Evolutionary conservation across 2,797 vertebrate genomes (phyloP).

Genomic region (Rhincodon typus): DNA sequence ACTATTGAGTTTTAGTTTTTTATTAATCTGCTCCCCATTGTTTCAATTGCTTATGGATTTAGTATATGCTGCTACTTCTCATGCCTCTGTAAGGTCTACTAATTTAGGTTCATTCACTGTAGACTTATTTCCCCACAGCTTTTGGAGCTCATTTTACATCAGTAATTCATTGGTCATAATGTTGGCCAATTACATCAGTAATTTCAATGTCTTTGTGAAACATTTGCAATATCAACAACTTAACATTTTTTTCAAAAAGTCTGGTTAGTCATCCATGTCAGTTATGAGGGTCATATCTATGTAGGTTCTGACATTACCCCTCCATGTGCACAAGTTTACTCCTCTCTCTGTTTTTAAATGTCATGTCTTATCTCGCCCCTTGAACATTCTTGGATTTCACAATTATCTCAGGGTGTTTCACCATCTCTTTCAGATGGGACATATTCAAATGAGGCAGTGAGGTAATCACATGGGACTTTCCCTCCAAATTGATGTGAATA

Average conservation of each 20-base stretch:
- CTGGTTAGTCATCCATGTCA: neutral
- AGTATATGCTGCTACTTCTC: neutral
- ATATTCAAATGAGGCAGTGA: neutral
- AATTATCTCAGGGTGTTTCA: neutral
- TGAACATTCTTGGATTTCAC: neutral
- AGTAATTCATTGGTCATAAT: neutral
- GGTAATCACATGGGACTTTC: neutral
- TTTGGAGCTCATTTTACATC: neutral
- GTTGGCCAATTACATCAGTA: neutral
- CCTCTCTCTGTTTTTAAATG: neutral
- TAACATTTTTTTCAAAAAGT: neutral
- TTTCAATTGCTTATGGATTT: neutral
- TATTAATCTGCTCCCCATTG: neutral
- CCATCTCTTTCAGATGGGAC: neutral
- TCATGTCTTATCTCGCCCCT: neutral
- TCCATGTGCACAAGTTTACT: neutral
- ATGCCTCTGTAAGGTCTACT: neutral
- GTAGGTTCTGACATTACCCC: neutral
- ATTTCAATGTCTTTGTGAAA: neutral
- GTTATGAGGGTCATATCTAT: neutral
- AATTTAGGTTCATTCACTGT: neutral
- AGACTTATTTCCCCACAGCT: neutral
- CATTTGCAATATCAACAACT: neutral
- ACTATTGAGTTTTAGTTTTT: neutral
- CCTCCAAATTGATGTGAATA: neutral